Evolutionary conservation across 2,888 invertebrate species (phyloP), one percentile per base, ranked within the genome.

Genomic region (Adineta ricciae): DNA sequence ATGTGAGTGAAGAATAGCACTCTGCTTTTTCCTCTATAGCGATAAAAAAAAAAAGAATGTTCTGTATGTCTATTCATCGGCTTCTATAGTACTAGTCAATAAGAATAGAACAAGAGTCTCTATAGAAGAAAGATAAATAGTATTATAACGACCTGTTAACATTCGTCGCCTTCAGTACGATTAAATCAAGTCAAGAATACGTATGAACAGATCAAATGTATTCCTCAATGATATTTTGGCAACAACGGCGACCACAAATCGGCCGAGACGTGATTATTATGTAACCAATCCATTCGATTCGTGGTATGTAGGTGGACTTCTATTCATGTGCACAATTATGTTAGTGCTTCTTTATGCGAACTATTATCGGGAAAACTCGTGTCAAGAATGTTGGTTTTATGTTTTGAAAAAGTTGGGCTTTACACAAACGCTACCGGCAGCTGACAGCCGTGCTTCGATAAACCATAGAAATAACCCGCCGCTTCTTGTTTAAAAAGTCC

Each of bases 281-380:
- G 24, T n/a, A 78, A 41, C 9, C 24, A 41, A 9, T 41, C 41
- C 78, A 41, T 41, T 78, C 41, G 41, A 78, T 41, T 78, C 78
- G n/a, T 41, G 78, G 41, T 78, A 78, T 78, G n/a, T 78, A 11
- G 78, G 78, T n/a, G 78, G 78, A 7, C 24, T 78, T 38, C n/a
- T 78, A 24, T 78, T 78, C n/a, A 24, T 78, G 41, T 24, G 4
- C 14, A 41, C 14, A 24, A 24, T 78, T n/a, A 24, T 78, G 24
- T 41, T 41, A 1, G 41, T 41, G 14, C 41, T 78, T 19, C n/a
- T 78, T 24, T 78, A n/a, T 41, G 78, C 41, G n/a, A 78, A 41
- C 41, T 41, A n/a, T 78, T 78, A 78, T 78, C 78, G 41, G 2
- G 4, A 41, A n/a, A 78, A 78, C 41, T 11, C 8, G 4, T 41